Base-by-base conservation (phyloP, 2,113 vertebrate genomes). In the Salvator merianae region DNA sequence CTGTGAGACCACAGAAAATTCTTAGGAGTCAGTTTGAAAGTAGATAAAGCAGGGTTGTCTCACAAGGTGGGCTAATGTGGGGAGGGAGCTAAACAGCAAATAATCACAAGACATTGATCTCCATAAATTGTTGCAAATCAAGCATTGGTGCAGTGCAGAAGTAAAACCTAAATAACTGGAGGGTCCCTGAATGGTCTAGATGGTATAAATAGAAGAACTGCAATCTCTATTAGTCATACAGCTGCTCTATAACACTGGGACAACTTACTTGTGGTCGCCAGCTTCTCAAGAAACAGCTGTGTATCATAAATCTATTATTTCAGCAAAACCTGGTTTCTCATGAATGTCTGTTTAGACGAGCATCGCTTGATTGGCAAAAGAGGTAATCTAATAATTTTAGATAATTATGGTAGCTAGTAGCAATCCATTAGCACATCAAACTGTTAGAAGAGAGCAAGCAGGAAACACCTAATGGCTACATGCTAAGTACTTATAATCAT, bases 371-470 rank as follows among this genome's bases (percentile, higher is more conserved):
- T 84, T 77, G 63, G 73, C 73, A 84, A 22, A 76, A 24, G 43
- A 62, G 72, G 76, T 53, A n/a, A 76, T 53, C 24, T 76, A 68
- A 47, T 77, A 47, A 77, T 84, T 77, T 84, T 47, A 40, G 18
- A 70, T 84, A 84, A 77, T 84, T 69, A 69, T 69, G 32, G 47
- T 69, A 68, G 73, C 43, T 53, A 22, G 73, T 77, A 69, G 40
- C 82, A 84, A 77, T 76, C 82, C 65, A 84, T 84, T 77, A 77
- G 73, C 34, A 69, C 65, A 77, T 55, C 73, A 84, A 36, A 53
- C 32, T 24, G 5, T 68, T 83, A 32, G 73, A 68, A 83, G 62
- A 76, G n/a, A 68, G 40, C 53, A 62, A 66, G 24, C 22, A 38
- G 34, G 47, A 77, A 84, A 77, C 62, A 36, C 63, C 59, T 34